Evolutionary conservation across 2,888 invertebrate genomes (phyloP).

Genomic region (Poecilus cupreus): DNA sequence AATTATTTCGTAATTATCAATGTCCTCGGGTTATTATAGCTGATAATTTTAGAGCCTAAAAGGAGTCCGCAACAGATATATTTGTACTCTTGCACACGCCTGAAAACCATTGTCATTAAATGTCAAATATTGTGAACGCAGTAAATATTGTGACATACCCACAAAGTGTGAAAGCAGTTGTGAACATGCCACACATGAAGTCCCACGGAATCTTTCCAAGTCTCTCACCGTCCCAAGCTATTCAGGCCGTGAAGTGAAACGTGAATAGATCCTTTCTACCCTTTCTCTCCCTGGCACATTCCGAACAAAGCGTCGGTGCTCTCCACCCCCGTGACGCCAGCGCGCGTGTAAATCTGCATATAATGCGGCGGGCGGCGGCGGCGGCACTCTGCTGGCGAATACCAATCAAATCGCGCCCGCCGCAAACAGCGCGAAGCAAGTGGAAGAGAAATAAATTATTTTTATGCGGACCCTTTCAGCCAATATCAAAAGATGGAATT

Average conservation of each 20-base stretch:
- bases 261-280: constrained; percentile 44
- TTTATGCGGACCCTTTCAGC: neutral
- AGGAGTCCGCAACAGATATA: too few species aligned
- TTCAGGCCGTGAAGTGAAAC: constrained; percentile 51
- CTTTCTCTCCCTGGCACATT: neutral
- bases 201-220: neutral
- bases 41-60: too few species aligned
- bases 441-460: constrained; percentile 45
- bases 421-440: constrained; percentile 27
- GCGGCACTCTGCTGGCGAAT: constrained; percentile 6
- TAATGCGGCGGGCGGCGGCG: constrained; percentile 31
- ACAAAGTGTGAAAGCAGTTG: constrained; percentile 6
- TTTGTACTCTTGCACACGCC: too few species aligned
- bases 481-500: constrained; percentile 39
- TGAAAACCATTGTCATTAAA: too few species aligned
- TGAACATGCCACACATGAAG: constrained; percentile 7
- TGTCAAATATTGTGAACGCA: neutral
- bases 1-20: too few species aligned
- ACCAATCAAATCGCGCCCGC: constrained; percentile 50
- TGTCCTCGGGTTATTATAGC: too few species aligned
- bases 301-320: constrained; percentile 15
- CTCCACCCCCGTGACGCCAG: neutral
- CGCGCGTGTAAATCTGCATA: constrained; percentile 49
- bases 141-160: neutral
- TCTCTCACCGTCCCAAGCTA: constrained; percentile 22